These are phyloP conservation scores for Heliconius himera DNA, from an alignment of 1,140 invertebrate genomes.

Conservation along the genomic window DNA sequence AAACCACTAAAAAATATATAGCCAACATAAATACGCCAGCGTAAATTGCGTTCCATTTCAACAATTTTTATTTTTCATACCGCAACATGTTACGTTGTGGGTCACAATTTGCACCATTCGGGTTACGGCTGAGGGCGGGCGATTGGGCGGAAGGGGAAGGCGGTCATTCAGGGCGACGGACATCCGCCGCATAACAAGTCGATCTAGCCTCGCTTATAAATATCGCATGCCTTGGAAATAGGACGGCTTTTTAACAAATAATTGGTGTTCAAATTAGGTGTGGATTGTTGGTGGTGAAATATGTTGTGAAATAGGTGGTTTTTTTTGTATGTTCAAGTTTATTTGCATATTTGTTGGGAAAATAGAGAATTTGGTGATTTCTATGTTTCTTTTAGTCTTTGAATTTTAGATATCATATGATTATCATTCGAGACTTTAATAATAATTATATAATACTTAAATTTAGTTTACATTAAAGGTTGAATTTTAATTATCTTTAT, in stretches of 20 bases:
- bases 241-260: slow-evolving; percentile 37
- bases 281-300: not conserved
- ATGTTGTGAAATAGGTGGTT: not conserved
- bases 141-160: slow-evolving; percentile 60
- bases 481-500: too few species aligned
- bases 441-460: too few species aligned
- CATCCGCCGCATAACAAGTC: slow-evolving; percentile 80
- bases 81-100: slow-evolving; percentile 69
- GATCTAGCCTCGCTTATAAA: slow-evolving; percentile 55
- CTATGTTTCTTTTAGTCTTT: too few species aligned
- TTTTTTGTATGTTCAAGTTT: not conserved
- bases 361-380: too few species aligned
- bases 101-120: slow-evolving; percentile 53
- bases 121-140: slow-evolving; percentile 36
- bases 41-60: slow-evolving; percentile 53
- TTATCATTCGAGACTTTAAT: too few species aligned
- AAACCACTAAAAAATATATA: slow-evolving; percentile 34
- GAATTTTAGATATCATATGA: too few species aligned
- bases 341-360: too few species aligned
- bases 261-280: slow-evolving; percentile 25
- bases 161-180: slow-evolving; percentile 79
- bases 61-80: slow-evolving; percentile 59
- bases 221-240: slow-evolving; percentile 53
- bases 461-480: too few species aligned
- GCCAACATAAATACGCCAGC: slow-evolving; percentile 39